Base-by-base conservation (phyloP, 2,888 invertebrate species). In the Tipula unca region DNA sequence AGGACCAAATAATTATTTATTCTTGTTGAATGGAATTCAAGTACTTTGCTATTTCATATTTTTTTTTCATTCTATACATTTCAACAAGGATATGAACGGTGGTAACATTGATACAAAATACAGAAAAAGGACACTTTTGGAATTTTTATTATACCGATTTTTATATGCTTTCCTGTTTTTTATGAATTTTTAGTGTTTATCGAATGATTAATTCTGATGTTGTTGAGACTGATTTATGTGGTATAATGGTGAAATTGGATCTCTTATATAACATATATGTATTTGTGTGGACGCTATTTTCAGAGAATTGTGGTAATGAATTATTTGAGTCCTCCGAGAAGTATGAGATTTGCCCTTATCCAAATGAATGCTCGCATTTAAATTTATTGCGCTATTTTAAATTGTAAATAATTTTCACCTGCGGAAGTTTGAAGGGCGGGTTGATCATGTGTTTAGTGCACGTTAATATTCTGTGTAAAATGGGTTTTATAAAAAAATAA, bases 1-100 rank as follows among this genome's bases (percentile, higher is more conserved):
- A 69, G 69, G 69, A 69, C 69, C 69, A 69, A 69, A 69, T 69
- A 69, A 69, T 69, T 69, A 69, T 69, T 69, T 69, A 69, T 69
- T 69, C 69, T 69, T 69, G 69, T 69, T 69, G 69, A 69, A 69
- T 69, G 69, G 69, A 69, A 69, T 69, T 69, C 69, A 25, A 69
- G 69, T 69, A 25, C 69, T 69, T 69, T 69, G 69, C 69, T 20
- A 69, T 69, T 69, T 69, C 25, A 25, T 69, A 25, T 8, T 69
- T 8, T 48, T 48, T 48, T 48, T 39, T 6, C 17, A 1, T 69
- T 69, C 69, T 69, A 25, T 25, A 69, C 69, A 69, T 69, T 69
- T 69, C 69, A 69, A 69, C 69, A 69, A 69, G 69, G 69, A 69
- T 69, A 69, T 69, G 69, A 69, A 14, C 69, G 69, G 69, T 69